Conservation (phyloP, 2,888 invertebrate genomes). For the Tolmerus cingulatus region DNA sequence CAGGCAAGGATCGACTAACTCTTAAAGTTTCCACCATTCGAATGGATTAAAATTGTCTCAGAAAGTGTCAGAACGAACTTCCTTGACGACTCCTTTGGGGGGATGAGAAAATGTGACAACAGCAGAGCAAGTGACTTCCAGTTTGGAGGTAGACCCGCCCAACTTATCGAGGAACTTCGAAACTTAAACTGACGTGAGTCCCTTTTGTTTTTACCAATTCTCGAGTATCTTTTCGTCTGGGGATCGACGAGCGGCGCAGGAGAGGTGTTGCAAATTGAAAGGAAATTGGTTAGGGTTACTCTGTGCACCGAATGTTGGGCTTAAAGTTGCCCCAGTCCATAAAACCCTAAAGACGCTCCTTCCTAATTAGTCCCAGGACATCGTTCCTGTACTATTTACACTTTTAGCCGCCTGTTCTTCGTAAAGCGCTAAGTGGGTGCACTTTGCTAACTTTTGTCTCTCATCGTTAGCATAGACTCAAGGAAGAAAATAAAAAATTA, state of each 20-base stretch:
- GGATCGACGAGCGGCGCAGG: background rate
- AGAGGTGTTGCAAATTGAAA: background rate
- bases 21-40: background rate
- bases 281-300: background rate
- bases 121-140: background rate
- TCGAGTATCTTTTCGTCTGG: background rate
- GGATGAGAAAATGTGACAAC: background rate
- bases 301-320: background rate
- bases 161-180: background rate
- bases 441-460: background rate
- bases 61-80: background rate
- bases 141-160: background rate
- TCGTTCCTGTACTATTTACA: background rate
- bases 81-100: background rate
- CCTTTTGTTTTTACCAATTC: background rate
- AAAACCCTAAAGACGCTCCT: background rate
- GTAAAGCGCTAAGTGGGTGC: background rate
- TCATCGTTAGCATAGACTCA: background rate
- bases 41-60: conserved; percentile 22
- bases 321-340: background rate
- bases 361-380: background rate
- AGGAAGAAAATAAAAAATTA: background rate
- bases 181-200: background rate
- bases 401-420: background rate
- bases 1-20: background rate